Evolutionary conservation across 2,797 vertebrate genomes (phyloP).

Genomic region (Sciurus carolinensis): DNA sequence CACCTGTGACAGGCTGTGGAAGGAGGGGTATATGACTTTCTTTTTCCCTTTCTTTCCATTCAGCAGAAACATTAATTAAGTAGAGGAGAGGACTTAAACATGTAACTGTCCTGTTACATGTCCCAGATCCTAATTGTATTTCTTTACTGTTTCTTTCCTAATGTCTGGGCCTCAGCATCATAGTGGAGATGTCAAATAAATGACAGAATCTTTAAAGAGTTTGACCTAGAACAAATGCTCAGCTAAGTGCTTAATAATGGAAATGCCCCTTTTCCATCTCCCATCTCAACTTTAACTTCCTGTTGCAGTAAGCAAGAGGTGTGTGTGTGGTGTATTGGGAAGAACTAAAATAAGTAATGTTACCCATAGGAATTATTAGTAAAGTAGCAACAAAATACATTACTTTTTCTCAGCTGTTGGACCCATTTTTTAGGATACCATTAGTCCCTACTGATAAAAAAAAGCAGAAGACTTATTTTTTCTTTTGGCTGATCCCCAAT

Average conservation of each 20-base stretch:
- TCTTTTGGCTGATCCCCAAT: background rate
- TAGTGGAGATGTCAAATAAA: background rate
- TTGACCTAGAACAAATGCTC: background rate
- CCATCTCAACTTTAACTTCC: background rate
- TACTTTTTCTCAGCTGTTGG: background rate
- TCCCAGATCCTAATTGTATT: background rate
- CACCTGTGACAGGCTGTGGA: background rate
- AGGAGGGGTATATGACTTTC: background rate
- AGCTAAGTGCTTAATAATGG: background rate
- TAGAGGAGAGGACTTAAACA: conserved; percentile 12
- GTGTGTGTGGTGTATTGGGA: background rate
- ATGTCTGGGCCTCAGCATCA: background rate
- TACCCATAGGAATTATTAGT: background rate
- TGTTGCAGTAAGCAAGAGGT: background rate
- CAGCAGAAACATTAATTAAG: background rate
- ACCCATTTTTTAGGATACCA: background rate
- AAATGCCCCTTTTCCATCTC: background rate
- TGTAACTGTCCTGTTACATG: background rate
- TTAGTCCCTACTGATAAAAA: background rate
- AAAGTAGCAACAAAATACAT: background rate
- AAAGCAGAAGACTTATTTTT: background rate
- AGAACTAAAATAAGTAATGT: background rate
- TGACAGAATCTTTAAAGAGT: background rate
- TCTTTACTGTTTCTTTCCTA: background rate
- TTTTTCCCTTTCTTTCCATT: background rate